Evolutionary conservation across 30 jellyfish, hydroid and myxozoan species (phyloP).

Genomic region (Cassiopea andromeda): DNA sequence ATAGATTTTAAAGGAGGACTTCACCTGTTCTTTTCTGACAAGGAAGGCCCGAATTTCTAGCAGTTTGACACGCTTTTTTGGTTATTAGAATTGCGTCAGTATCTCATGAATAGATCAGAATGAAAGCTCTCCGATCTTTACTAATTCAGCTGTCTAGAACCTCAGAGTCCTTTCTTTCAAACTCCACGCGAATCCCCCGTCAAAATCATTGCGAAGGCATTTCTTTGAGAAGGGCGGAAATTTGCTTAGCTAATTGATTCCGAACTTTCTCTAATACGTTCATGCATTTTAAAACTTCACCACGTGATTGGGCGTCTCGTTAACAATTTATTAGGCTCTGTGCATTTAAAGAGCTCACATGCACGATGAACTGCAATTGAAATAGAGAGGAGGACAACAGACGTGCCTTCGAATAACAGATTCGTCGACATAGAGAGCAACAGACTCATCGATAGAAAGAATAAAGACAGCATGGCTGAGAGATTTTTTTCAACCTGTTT

Average conservation of each 20-base stretch:
- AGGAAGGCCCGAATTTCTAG: no score
- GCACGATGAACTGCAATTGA: neutral
- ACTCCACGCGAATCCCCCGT: neutral
- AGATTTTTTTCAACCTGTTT: neutral
- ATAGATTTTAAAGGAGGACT: no score
- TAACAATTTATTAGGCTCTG: constrained; percentile 7
- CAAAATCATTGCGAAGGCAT: constrained; percentile 2
- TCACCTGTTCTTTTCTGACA: no score
- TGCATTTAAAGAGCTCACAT: constrained; percentile 18
- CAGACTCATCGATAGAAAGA: neutral
- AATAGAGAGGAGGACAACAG: neutral
- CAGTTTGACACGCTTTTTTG: neutral
- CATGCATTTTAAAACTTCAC: constrained; percentile 18
- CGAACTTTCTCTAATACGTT: neutral
- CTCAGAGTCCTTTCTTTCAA: neutral
- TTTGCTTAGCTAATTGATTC: constrained; percentile 47
- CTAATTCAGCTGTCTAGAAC: neutral
- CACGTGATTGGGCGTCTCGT: constrained; percentile 8
- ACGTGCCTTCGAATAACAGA: neutral
- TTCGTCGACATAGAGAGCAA: neutral
- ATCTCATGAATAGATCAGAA: neutral
- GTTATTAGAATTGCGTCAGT: neutral
- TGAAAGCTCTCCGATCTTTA: neutral
- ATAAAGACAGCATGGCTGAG: constrained; percentile 16
- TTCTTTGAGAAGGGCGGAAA: constrained; percentile 38